Base-by-base conservation (phyloP, 1,140 invertebrate genomes). In the Papilio helenus region DNA sequence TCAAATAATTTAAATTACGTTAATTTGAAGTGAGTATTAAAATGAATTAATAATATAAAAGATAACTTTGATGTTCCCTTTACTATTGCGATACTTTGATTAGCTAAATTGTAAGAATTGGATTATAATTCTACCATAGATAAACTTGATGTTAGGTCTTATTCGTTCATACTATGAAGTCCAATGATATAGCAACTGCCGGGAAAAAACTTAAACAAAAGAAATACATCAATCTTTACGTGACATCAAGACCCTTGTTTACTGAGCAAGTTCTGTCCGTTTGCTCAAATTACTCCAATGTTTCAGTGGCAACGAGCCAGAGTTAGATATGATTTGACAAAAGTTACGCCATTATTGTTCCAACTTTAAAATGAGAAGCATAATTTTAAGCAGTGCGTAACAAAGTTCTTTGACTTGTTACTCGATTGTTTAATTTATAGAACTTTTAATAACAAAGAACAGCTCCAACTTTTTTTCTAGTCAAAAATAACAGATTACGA, bases 291-390 rank as follows among this genome's bases (percentile, higher is more conserved):
- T 16, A 72, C 34, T 23, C 72, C 72, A 74, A 14, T 49, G 72
- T 76, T 58, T 76, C 46, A 20, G 18, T 76, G 74, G 51, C 74
- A 76, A 58, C 12, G 51, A 58, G 74, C 74, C 74, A 76, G 74
- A 34, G 74, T 58, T 74, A 51, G 72, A 74, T 9, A 51, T 55
- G 42, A 51, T 74, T 74, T 51, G 46, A 74, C 72, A 49, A 74
- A 74, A 74, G 72, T 74, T 76, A 39, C 14, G 55, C 74, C 74
- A 76, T 55, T 76, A 58, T 76, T 76, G 74, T 55, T 39, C 29
- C 26, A 76, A 76, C 74, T 76, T 76, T 76, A 76, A 76, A 76
- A 51, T 76, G 20, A 76, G 46, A 26, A 61, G 26, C 20, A 68
- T 68, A 68, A 68, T 68, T 68, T 68, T 68, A 68, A 29, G 26